Base-by-base conservation (phyloP, 2,797 vertebrate species). In the Dryobates pubescens region DNA sequence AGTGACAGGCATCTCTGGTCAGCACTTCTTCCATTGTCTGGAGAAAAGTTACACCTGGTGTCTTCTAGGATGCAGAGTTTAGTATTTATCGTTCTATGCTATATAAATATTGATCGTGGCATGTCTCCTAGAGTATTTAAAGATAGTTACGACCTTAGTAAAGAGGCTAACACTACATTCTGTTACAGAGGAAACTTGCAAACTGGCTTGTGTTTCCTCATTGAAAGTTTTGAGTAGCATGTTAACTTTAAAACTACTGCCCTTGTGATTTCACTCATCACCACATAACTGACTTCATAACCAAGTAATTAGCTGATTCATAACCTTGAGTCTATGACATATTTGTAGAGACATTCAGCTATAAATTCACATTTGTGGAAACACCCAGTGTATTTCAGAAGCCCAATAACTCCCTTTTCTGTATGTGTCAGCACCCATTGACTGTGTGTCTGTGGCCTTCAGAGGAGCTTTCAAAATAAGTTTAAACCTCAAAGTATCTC, bases 11-110 rank as follows among this genome's bases (percentile, higher is more conserved):
- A 32, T 79, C n/a, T 61, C 82, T 86, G 86, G 57, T 73, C 90
- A 86, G 30, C 38, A 5, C 18, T 82, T 86, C 24, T 41, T 45
- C n/a, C 8, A 6, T 8, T 7, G 23, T 38, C 32, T 23, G 41
- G 43, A 24, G 49, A 47, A 88, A 57, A 68, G 12, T 7, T 13
- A 4, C 9, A 5, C 2, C 51, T 9, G 5, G 2, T 0, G 0
- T 27, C 17, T 19, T 62, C 30, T 56, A 34, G 29, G 30, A 13
- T 57, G 51, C 7, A 27, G 61, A 63, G 20, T 41, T 69, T 36
- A 15, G 23, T 14, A 5, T 65, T 86, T 54, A n/a, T 45, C 5
- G 29, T 27, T 61, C 8, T 20, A 0, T 59, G 12, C 29, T 51
- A 76, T 69, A 16, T 20, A 26, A 61, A 41, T 13, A 5, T 65